Evolutionary conservation across 1,140 invertebrate species (phyloP).

Genomic region (Lepidurus couesii): DNA sequence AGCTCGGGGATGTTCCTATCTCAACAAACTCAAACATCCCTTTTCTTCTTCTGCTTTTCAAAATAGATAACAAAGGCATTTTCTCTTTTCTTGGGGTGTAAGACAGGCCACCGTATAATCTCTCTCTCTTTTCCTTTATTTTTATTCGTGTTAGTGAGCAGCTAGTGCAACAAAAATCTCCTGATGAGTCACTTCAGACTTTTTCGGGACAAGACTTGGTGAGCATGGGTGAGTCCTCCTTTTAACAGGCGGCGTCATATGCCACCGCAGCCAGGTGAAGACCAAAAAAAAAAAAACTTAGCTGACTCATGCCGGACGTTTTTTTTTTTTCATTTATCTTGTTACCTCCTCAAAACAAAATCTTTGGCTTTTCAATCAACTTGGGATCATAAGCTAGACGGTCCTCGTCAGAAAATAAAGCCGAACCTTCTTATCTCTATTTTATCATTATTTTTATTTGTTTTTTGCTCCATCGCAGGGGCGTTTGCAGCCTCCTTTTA

Average conservation of each 20-base stretch:
- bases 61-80: no score
- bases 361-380: neutral
- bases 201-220: neutral
- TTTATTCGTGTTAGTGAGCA: neutral
- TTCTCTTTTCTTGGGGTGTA: no score
- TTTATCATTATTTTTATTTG: neutral
- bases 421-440: no score
- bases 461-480: neutral
- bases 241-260: neutral
- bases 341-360: neutral
- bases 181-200: conserved; percentile 3
- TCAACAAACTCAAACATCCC: no score
- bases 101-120: no score
- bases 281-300: neutral
- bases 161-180: neutral
- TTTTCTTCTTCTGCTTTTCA: no score
- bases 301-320: neutral
- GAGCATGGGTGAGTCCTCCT: neutral
- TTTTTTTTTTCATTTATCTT: neutral
- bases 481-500: neutral
- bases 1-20: no score
- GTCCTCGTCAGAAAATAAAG: no score
- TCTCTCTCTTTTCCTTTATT: neutral
- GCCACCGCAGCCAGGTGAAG: conserved; percentile 1
- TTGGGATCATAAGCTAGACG: neutral